Base-by-base conservation (phyloP, 2,888 invertebrate species). In the Drosophila pseudotakahashii region DNA sequence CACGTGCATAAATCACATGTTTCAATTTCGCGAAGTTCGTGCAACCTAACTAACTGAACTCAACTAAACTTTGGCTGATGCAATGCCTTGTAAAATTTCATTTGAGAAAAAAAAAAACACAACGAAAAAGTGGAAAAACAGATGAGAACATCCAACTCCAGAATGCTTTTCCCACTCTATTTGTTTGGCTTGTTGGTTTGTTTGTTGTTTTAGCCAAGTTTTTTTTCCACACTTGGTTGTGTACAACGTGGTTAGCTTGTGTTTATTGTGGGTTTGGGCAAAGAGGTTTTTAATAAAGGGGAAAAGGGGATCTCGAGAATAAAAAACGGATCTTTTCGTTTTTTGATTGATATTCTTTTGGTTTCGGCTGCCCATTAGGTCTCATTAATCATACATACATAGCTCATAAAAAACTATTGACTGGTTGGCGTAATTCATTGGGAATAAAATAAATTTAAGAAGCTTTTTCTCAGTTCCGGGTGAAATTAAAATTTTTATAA, bases 371-470 rank as follows among this genome's bases (percentile, higher is more conserved):
- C 7, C 63, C 64, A 66, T 51, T 60, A 36, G 10, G 6, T 48
- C 54, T 80, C 74, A 78, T 79, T 72, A 67, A 76, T 76, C 74
- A 70, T 59, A 62, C 74, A 70, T 59, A 62, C 68, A 69, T 54
- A 55, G 60, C 72, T 60, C 50, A 51, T 48, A 41, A 48, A 30
- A 30, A 61, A 52, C 50, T 47, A 51, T 62, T 50, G 52, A 36
- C 37, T 19, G 26, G 3, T 45, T 16, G 44, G 10, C 32, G 34
- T 6, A 44, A 7, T 53, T 14, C 6, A 1, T 13, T 23, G 34
- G 13, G n/a, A 48, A 48, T 48, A 14, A 48, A 37, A 45, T 30
- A 23, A 16, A 39, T 9, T 34, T 5, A 34, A 34, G 19, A 51
- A 45, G 7, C 39, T 52, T 37, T 48, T 19, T 10, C 3, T 14